Evolutionary conservation across 1,140 invertebrate species (phyloP), one percentile per base, ranked within the genome.

Genomic region (Diplogasteroides magnus): DNA sequence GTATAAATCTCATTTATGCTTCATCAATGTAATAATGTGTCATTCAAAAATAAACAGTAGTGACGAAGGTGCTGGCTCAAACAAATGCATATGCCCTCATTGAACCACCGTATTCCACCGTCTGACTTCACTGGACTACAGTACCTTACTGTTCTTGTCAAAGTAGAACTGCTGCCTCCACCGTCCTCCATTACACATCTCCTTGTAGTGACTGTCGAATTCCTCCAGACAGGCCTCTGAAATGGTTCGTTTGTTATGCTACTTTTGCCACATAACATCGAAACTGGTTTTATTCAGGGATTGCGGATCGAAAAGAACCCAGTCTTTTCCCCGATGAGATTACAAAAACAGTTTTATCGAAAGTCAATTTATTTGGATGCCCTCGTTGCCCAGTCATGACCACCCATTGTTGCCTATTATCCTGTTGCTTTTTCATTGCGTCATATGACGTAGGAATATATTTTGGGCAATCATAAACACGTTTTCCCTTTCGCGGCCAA

Each of bases 151-250:
- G 19, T 63, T 67, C 32, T 79, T 78, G 62, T 79, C 78, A 64
- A 78, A 79, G 48, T 75, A 80, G 32, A 66, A 80, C 59, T 76
- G 76, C 60, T 80, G 77, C 19, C 73, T 27, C 78, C 78, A 80
- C 23, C 70, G 37, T 19, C 78, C 78, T 56, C 78, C 78, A 65
- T 76, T 78, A 56, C 78, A 80, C 64, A 81, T 77, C 25, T 81
- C 77, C n/a, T 80, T 80, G 56, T 81, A 76, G 13, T 76, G 71
- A 59, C 81, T 73, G 68, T 80, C 78, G 31, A 80, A 80, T 26
- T 65, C 32, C 57, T 81, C 77, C 1, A 79, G 64, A 59, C 78
- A 80, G 2, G 78, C 57, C 71, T 78, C 77, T 78, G 25, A 63
- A 75, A 68, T 57, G 14, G 27, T 61, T 15, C 15, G 15, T 19